Evolutionary conservation across 2,113 vertebrate genomes (phyloP), one percentile per base, ranked within the genome.

Genomic region (Myotis lucifugus): DNA sequence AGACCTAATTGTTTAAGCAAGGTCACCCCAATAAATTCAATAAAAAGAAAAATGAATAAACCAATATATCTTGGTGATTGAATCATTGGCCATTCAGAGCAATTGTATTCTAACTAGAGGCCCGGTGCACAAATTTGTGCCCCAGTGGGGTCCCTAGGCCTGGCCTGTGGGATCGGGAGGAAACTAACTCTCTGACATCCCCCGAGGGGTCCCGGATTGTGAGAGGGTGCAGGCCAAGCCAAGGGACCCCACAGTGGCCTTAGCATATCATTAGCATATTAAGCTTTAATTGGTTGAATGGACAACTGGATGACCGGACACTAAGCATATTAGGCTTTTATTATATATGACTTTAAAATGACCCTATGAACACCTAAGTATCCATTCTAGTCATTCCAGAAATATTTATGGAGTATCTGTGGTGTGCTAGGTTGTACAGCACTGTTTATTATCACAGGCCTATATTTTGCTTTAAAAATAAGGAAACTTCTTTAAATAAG

Each of bases 401-500:
- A 29, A 66, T 42, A 67, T n/a, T 67, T 67, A 67, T 67, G 15
- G 14, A n/a, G 14, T n/a, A n/a, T 8, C 9, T 59, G 25, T 1
- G 10, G 0, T 67, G 11, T 72, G 7, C 12, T 59, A 34, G 40
- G 19, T 10, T 88, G n/a, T 78, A 37, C 37, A 91, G 15, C 19
- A 56, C 2, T 29, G 3, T 66, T 88, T 48, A 46, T 73, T 50
- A 76, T 46, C 9, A 46, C 66, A 72, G 83, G 21, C 2, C 8
- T 92, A n/a, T 25, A 74, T 69, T 79, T 92, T 74, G 37, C 32
- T 83, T 92, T 79, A 85, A 88, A 91, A 69, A 74, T 15, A 85
- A 77, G 52, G 34, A 74, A 50, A 59, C 34, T 79, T 92, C 59
- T 84, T 59, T 8, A 88, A 46, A n/a, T 91, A 85, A 59, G 21